Base-by-base conservation (phyloP, 2,888 invertebrate genomes). In the Thumatha senex region DNA sequence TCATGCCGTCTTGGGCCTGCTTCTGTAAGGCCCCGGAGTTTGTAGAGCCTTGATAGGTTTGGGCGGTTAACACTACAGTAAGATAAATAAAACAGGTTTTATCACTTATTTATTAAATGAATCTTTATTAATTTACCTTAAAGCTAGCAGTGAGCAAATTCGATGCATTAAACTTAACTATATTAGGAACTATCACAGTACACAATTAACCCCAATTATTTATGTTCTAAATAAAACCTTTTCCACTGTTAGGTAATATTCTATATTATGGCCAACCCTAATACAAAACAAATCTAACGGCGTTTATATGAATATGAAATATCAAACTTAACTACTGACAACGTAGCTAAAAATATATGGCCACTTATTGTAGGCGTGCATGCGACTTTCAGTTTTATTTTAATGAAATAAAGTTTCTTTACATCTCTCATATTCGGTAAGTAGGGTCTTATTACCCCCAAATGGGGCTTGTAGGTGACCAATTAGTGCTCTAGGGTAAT, bases 151-250 rank as follows among this genome's bases (percentile, higher is more conserved):
- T 85, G 84, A 86, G 84, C 86, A 82, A 85, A 76, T 57, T 58
- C 42, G 47, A 56, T 69, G 71, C 64, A 67, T 58, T 31, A 10
- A 31, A 31, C 62, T 75, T 63, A 63, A 63, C 72, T 74, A 78
- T 51, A 74, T 78, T 85, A 86, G 86, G 85, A 85, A 86, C 85
- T 64, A 84, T 79, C 76, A 79, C 72, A 77, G 69, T 70, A 78
- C 77, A 54, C 69, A 53, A 67, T 78, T 80, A 81, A 68, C 56
- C 71, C 67, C 47, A 61, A 61, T 61, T 56, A 46, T 41, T 46
- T 13, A 44, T 10, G 10, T 31, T 29, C 48, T 24, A 24, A 24
- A 51, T 56, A 50, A 61, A 58, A 61, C 55, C 55, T 38, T 64
- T 12, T 15, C 14, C 44, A 36, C 15, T 8, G 12, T 30, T 31